Base-by-base conservation (phyloP, 2,113 vertebrate species). In the Gavia stellata region DNA sequence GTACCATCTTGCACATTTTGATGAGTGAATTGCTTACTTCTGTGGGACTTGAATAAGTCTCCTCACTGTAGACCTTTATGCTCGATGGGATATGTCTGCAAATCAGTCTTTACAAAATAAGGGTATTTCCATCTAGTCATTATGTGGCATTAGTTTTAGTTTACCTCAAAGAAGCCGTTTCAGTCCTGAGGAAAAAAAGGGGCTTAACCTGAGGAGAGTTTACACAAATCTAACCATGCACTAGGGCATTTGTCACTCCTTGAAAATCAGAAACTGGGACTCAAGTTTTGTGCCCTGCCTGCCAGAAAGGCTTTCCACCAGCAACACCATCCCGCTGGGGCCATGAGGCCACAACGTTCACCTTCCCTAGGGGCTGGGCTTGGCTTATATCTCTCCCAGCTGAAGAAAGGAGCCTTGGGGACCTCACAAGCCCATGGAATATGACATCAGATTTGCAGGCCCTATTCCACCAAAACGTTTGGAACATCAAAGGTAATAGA, bases 341-440 rank as follows among this genome's bases (percentile, higher is more conserved):
- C 18, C 17, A 17, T 6, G 7, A 10, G 12, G 1, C 12, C n/a
- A 31, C 7, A 23, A 19, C 0, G 2, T 17, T 34, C 50, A 45
- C 25, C 55, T 78, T 78, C 28, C 36, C n/a, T 13, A 36, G 3
- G 17, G 12, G 7, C 6, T 81, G 14, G 2, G 5, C 19, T 65
- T 68, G 36, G 4, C 20, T 85, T 34, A 1, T 16, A 3, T 40
- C 61, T 72, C 59, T 89, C 17, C 28, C 29, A 88, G 62, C 1
- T 26, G 29, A 28, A 74, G 18, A 24, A 42, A 50, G 34, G 40
- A 67, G 34, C 20, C 63, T 29, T 34, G 21, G 26, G 20, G 13
- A 66, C n/a, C 38, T 86, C 75, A 34, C 50, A 78, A 9, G 7
- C 12, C 42, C 12, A 12, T 24, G 59, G 28, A 59, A 58, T 29